These are phyloP conservation scores for Sceloporus undulatus DNA, from an alignment of 2,113 vertebrate species.

Conservation along the genomic window DNA sequence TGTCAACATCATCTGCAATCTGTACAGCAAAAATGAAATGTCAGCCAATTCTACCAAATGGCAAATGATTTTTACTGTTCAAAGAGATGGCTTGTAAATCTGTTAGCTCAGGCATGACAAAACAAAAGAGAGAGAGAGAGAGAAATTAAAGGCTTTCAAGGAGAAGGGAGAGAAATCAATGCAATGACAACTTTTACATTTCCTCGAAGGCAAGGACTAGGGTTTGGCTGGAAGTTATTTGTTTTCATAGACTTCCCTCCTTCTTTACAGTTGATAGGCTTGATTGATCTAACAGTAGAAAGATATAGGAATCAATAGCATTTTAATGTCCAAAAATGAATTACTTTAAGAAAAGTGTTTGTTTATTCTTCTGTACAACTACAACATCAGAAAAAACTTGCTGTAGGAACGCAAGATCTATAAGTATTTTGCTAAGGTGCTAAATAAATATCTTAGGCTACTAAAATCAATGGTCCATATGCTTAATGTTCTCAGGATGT, in stretches of 20 bases:
- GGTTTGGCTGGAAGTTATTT: constrained; percentile 29
- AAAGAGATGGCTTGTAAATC: constrained; percentile 75
- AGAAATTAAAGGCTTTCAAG: constrained; percentile 43
- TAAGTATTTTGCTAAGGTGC: constrained; percentile 29
- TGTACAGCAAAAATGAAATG: constrained; percentile 84
- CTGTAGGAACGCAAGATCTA: constrained; percentile 18
- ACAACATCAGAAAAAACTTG: not conserved
- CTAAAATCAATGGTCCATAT: constrained; percentile 22
- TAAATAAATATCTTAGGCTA: constrained; percentile 22
- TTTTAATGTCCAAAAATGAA: constrained; percentile 42
- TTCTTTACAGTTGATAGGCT: constrained; percentile 11
- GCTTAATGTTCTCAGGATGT: not conserved
- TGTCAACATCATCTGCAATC: constrained; percentile 83
- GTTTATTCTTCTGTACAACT: constrained; percentile 33
- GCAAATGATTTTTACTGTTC: constrained; percentile 78
- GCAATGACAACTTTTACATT: constrained; percentile 46
- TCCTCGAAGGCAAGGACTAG: constrained; percentile 36
- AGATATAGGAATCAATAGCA: constrained; percentile 31
- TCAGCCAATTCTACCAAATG: constrained; percentile 85
- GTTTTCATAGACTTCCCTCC: constrained; percentile 34
- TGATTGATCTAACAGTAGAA: constrained; percentile 1
- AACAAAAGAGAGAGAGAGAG: constrained; percentile 31
- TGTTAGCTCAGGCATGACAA: constrained; percentile 65
- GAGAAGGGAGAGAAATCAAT: constrained; percentile 23
- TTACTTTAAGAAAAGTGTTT: constrained; percentile 10